phyloP scores from a whole-genome alignment of 2,113 vertebrate species.

The Orthochromis indermauri region DNA sequence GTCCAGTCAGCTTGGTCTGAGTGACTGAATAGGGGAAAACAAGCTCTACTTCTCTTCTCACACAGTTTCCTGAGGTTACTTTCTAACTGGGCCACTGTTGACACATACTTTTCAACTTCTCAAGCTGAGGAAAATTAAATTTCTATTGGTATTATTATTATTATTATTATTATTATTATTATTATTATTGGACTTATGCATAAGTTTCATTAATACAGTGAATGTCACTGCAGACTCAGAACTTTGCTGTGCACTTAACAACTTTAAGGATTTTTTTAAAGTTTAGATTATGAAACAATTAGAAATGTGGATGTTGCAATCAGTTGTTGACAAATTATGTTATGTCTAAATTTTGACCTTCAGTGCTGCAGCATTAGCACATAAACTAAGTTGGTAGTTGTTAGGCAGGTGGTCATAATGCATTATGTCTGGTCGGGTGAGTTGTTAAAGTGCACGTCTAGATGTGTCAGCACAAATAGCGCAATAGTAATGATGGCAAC shows the following conservation, averaged over 20 bases:
- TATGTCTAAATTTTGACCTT: background rate
- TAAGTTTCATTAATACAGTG: background rate
- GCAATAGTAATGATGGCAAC: background rate
- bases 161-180: background rate
- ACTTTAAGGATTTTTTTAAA: background rate
- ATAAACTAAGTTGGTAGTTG: background rate
- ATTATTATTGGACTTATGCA: background rate
- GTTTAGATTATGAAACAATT: background rate
- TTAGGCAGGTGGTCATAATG: background rate
- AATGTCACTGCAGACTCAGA: background rate
- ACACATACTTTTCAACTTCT: background rate
- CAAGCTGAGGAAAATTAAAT: background rate
- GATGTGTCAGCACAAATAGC: constrained; percentile 11
- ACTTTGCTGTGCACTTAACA: background rate
- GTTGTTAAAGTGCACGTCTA: background rate
- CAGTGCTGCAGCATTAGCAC: background rate
- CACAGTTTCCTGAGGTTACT: background rate
- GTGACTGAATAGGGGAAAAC: background rate
- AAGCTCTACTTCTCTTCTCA: background rate
- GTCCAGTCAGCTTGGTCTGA: constrained; percentile 11
- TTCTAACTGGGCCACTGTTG: background rate
- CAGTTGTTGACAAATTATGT: background rate
- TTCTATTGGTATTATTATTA: background rate
- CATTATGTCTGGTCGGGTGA: background rate
- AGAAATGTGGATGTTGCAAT: background rate